Evolutionary conservation across 2,888 invertebrate genomes (phyloP).

Genomic region (Clistopyga incitator): DNA sequence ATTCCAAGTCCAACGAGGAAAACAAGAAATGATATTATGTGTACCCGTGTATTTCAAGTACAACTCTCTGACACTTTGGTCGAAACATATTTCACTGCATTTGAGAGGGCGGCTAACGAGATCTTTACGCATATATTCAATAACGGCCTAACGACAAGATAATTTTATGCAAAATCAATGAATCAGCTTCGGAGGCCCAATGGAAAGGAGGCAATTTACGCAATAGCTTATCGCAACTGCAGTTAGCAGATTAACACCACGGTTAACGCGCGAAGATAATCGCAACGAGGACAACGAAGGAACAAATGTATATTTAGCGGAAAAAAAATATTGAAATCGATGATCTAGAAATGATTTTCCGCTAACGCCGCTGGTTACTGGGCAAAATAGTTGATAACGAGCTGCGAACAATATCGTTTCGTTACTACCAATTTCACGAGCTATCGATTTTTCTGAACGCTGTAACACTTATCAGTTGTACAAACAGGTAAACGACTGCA

Average conservation of each 20-base stretch:
- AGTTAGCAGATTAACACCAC: slow-evolving; percentile 38
- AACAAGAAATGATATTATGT: slow-evolving; percentile 33
- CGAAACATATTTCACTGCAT: slow-evolving; percentile 14
- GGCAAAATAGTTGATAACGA: slow-evolving; percentile 52
- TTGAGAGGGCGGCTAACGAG: slow-evolving; percentile 25
- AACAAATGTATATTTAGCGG: slow-evolving; percentile 17
- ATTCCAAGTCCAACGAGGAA: slow-evolving; percentile 69
- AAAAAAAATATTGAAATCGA: slow-evolving; percentile 12
- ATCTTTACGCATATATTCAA: slow-evolving; percentile 60
- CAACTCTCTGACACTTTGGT: slow-evolving; percentile 26
- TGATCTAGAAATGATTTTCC: slow-evolving; percentile 54
- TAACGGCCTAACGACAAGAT: slow-evolving; percentile 46
- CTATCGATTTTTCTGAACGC: slow-evolving; percentile 21
- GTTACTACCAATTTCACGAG: slow-evolving; percentile 41
- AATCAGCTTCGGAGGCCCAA: slow-evolving; percentile 24
- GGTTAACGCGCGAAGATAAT: slow-evolving; percentile 40
- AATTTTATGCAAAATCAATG: slow-evolving; percentile 51
- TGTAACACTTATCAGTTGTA: slow-evolving; percentile 18
- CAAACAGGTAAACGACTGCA: slow-evolving; percentile 26
- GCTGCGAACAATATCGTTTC: slow-evolving; percentile 9
- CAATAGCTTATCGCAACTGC: slow-evolving; percentile 56
- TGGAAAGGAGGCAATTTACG: slow-evolving; percentile 32
- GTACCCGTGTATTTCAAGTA: slow-evolving; percentile 50
- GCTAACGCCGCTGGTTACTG: slow-evolving; percentile 19
- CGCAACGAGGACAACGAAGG: slow-evolving; percentile 58